phyloP scores from a whole-genome alignment of 2,113 vertebrate species.

The Nipponia nippon region DNA sequence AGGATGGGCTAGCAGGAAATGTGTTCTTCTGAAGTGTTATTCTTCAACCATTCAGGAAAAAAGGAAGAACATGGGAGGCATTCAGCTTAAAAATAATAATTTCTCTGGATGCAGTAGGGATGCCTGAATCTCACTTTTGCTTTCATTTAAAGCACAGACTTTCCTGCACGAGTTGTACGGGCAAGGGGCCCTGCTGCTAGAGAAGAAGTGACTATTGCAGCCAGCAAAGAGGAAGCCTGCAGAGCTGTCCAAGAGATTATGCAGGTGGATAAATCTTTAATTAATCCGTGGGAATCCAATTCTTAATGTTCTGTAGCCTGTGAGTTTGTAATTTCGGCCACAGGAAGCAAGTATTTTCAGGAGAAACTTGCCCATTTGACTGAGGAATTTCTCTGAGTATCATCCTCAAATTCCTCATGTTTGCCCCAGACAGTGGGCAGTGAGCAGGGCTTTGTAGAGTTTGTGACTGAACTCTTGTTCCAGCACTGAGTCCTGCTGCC shows the following conservation, averaged over 20 bases:
- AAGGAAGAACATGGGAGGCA: background rate
- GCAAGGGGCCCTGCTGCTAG: slow-evolving; percentile 82
- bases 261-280: slow-evolving; percentile 73
- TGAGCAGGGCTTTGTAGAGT: background rate
- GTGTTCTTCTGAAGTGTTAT: background rate
- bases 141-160: slow-evolving; percentile 75
- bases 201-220: slow-evolving; percentile 83
- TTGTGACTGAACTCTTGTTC: background rate
- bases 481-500: background rate
- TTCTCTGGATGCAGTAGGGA: background rate
- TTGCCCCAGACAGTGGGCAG: background rate
- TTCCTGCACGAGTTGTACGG: slow-evolving; percentile 86
- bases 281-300: background rate
- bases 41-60: background rate
- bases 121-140: background rate
- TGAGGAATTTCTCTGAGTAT: background rate
- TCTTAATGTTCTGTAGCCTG: background rate
- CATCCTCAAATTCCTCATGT: background rate
- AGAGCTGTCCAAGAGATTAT: slow-evolving; percentile 85
- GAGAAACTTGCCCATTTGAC: background rate
- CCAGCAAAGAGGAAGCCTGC: slow-evolving; percentile 83
- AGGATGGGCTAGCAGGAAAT: background rate
- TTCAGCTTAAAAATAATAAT: background rate
- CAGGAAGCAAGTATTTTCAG: background rate
- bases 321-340: background rate